Percentiles rank a stretch among this genome's conserved stretches.
Evolutionary conservation across 1,140 invertebrate genomes (phyloP).

Genomic region (Xylocopa sonorina): DNA sequence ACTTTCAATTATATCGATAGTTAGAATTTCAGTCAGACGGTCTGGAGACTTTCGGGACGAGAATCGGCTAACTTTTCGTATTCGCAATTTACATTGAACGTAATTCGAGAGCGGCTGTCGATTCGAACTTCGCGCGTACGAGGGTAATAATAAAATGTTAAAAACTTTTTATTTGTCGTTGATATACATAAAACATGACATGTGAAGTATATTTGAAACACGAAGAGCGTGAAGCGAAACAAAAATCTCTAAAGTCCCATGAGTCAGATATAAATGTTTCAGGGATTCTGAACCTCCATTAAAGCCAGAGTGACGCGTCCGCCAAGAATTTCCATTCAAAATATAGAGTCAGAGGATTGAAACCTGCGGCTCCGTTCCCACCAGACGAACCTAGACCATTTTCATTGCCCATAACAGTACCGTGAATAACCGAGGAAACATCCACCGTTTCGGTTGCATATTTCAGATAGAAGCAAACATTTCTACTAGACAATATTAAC

Average conservation of each 20-base stretch:
- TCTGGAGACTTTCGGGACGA: background rate
- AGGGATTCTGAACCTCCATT: background rate
- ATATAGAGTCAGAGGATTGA: conserved; percentile 7
- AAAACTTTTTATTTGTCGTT: too few species aligned
- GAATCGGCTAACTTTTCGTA: background rate
- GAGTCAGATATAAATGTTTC: conserved; percentile 8
- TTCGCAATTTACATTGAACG: background rate
- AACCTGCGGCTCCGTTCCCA: background rate
- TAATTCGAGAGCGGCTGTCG: too few species aligned
- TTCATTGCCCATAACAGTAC: background rate
- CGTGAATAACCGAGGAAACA: background rate
- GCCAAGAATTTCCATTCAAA: conserved; percentile 32
- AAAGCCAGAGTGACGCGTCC: conserved; percentile 13
- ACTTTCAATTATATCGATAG: conserved; percentile 33
- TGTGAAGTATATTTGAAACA: background rate
- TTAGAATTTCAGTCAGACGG: background rate
- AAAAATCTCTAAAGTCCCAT: background rate
- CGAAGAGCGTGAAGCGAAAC: background rate
- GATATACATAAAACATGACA: too few species aligned
- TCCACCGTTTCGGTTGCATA: background rate
- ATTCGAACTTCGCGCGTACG: too few species aligned
- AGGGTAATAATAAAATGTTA: too few species aligned
- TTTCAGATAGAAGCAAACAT: too few species aligned
- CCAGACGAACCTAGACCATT: background rate
- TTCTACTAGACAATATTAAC: too few species aligned